Percentiles rank a stretch among this genome's conserved stretches.
Evolutionary conservation across 2,888 invertebrate genomes (phyloP).

Genomic region (Rhopalosiphum nymphaeae): DNA sequence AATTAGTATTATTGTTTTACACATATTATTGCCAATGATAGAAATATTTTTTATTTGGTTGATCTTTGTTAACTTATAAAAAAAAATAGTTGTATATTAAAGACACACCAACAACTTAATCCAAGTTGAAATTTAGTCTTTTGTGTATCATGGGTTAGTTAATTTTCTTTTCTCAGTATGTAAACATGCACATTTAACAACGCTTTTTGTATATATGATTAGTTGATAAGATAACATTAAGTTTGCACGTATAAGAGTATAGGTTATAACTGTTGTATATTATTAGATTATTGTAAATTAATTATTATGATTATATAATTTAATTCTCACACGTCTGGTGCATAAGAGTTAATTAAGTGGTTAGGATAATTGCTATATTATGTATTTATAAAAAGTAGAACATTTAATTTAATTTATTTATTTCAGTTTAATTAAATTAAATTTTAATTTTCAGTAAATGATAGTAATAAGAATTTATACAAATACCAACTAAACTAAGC

Average conservation of each 20-base stretch:
- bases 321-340: neutral
- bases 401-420: neutral
- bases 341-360: neutral
- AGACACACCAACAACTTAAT: neutral
- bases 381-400: neutral
- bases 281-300: neutral
- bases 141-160: neutral
- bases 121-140: neutral
- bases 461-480: neutral
- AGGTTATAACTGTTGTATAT: neutral
- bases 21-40: neutral
- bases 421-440: neutral
- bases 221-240: neutral
- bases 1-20: neutral
- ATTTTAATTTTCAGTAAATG: neutral
- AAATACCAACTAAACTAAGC: neutral
- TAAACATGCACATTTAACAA: neutral
- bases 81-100: neutral
- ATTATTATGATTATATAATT: neutral
- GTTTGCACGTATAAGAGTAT: neutral
- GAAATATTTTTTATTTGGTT: neutral
- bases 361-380: neutral
- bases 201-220: neutral
- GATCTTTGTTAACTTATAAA: neutral
- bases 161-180: neutral